Evolutionary conservation across 2,797 vertebrate species (phyloP), one percentile per base, ranked within the genome.

Genomic region (Epinephelus coioides): DNA sequence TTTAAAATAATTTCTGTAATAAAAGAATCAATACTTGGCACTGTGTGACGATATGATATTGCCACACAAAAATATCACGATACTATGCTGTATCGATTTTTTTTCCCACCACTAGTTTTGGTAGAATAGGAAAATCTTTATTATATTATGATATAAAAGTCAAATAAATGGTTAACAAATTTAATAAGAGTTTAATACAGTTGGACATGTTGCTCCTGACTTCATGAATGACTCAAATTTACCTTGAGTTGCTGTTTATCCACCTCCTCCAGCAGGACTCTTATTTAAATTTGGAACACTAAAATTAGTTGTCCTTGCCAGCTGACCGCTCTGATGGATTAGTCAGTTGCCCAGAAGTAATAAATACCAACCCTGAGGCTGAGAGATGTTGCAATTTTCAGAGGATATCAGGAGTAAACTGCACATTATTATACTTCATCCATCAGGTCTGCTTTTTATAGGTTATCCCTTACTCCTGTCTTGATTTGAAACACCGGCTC

Each of bases 401-500:
- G 53, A 61, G 19, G 34, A 73, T 49, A 60, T 65, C 27, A 78
- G 51, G 40, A 59, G 17, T 55, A 66, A 82, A 30, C 12, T 44
- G 30, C 44, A 40, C 40, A 15, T 81, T 27, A 34, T 76, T 61
- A 62, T 61, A 40, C 43, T 46, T 25, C 54, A 23, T 38, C 17
- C 19, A 38, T n/a, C 53, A 25, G 14, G n/a, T 11, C 14, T 76
- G 23, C 30, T 72, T 63, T 79, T 81, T 79, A 5, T 47, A 27
- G 34, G 27, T 61, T 82, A 64, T 73, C 53, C 6, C 17, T 73
- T 76, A 63, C 81, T 71, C 59, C 64, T 78, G 23, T 59, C 78
- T 54, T 74, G 11, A 78, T 80, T 66, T 43, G 46, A 78, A 84
- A 70, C 9, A 63, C 5, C 3, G 30, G 83, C 85, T 88, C 81